Percentiles rank a stretch among this genome's conserved stretches.
These are phyloP conservation scores for Thalassarche chlororhynchos DNA, from an alignment of 2,113 vertebrate species.

Conservation along the genomic window DNA sequence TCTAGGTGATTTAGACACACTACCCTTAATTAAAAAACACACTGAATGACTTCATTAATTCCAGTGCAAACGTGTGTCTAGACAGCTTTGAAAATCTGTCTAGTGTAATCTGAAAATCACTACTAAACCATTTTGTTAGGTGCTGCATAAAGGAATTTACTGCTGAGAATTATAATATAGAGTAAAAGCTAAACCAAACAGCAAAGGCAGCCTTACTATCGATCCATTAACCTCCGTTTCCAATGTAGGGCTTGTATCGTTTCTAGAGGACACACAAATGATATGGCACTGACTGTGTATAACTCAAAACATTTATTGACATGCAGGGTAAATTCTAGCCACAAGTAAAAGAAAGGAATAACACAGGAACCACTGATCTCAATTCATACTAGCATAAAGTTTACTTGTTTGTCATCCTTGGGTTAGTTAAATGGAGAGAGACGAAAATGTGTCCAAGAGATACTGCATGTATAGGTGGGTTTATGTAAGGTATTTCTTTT, in stretches of 20 bases:
- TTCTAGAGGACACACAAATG: background rate
- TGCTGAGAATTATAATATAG: background rate
- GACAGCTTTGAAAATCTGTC: background rate
- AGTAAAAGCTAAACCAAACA: background rate
- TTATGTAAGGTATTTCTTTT: background rate
- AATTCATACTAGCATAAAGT: background rate
- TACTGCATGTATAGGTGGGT: no score
- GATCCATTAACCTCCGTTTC: background rate
- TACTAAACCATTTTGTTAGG: background rate
- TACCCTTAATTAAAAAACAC: background rate
- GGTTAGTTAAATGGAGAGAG: background rate
- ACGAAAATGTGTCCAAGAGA: background rate
- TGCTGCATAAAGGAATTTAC: background rate
- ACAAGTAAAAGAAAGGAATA: background rate
- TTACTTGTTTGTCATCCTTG: background rate
- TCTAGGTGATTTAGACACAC: background rate
- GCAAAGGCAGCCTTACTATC: background rate
- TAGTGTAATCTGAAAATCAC: background rate
- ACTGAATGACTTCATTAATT: background rate
- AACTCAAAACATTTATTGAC: background rate
- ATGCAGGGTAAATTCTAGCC: background rate
- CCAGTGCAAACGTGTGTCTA: background rate
- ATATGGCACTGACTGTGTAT: background rate
- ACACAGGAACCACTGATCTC: background rate
- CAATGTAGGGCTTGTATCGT: rapidly evolving